phyloP scores from a whole-genome alignment of 2,888 invertebrate genomes.

The Cataglyphis albicans region DNA sequence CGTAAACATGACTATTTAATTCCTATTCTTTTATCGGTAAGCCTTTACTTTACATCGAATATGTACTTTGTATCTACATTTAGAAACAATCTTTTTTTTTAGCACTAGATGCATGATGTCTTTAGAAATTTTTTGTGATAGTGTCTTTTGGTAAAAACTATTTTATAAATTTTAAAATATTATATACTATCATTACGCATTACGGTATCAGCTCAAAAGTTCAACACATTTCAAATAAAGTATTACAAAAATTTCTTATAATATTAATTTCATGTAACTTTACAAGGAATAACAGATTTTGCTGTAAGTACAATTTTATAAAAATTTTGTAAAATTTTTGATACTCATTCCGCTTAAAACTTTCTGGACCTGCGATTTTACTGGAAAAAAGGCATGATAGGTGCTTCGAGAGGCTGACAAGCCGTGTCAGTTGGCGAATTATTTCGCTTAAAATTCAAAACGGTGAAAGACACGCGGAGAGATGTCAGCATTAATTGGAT shows the following conservation, averaged over 20 bases:
- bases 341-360: background rate
- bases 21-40: slow-evolving; percentile 45
- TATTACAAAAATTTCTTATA: background rate
- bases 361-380: slow-evolving; percentile 47
- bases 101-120: background rate
- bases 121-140: background rate
- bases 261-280: background rate
- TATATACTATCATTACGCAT: background rate
- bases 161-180: background rate
- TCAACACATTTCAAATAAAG: background rate
- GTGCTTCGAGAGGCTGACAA: slow-evolving; percentile 73
- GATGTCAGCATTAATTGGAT: slow-evolving; percentile 79
- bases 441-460: slow-evolving; percentile 78
- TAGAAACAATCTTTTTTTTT: background rate
- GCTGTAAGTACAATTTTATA: background rate
- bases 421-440: slow-evolving; percentile 72
- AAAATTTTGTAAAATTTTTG: background rate
- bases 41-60: slow-evolving; percentile 26
- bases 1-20: slow-evolving; percentile 45
- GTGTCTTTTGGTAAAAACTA: background rate
- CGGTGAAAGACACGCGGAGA: slow-evolving; percentile 76
- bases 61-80: background rate
- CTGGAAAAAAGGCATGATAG: slow-evolving; percentile 54
- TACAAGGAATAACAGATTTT: background rate
- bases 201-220: background rate